Percentiles rank a stretch among this genome's conserved stretches.
Evolutionary conservation across 2,113 vertebrate species (phyloP).

Genomic region (Brienomyrus longianalis): DNA sequence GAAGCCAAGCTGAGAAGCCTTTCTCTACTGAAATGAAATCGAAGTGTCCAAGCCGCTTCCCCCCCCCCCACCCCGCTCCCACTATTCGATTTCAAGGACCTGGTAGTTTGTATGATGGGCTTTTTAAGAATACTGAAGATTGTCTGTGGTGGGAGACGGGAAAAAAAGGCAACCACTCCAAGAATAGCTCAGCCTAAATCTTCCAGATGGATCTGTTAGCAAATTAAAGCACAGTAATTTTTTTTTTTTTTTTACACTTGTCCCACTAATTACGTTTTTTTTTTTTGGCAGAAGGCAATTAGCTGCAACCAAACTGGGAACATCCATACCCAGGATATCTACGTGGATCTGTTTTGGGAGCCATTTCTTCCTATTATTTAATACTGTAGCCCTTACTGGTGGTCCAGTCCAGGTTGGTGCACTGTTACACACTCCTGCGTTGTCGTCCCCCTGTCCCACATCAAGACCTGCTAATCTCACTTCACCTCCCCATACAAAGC

Average conservation of each 20-base stretch:
- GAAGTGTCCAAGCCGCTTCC: not conserved
- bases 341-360: not conserved
- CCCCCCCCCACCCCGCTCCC: not conserved
- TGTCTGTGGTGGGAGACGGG: not conserved
- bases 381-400: not conserved
- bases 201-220: conserved; percentile 14
- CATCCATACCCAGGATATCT: not conserved
- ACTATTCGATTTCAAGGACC: not conserved
- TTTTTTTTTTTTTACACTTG: not conserved
- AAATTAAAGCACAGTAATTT: not conserved
- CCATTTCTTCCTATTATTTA: not conserved
- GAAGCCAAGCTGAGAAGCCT: not conserved
- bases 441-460: not conserved
- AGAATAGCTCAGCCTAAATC: conserved; percentile 16
- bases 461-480: not conserved
- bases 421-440: not conserved
- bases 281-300: conserved; percentile 12
- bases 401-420: not conserved
- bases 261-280: conserved; percentile 13
- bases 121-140: conserved; percentile 3
- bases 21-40: not conserved
- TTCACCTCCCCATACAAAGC: not conserved
- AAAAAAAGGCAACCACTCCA: not conserved
- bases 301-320: conserved; percentile 2
- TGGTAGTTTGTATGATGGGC: not conserved